Conservation (phyloP, 2,113 vertebrate species). For the Equus przewalskii region DNA sequence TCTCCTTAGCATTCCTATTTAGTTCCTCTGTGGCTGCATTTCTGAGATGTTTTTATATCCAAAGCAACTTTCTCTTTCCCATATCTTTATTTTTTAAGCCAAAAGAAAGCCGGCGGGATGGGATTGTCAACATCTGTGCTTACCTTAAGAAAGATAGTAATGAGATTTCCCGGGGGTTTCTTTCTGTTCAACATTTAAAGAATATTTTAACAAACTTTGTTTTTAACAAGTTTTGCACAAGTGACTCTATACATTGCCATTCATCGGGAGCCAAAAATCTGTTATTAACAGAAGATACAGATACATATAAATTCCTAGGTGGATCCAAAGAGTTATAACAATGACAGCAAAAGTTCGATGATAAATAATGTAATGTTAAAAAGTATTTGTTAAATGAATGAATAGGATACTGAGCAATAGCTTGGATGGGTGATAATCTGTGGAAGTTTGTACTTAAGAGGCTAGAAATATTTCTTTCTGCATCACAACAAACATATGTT, state of each 20-base stretch:
- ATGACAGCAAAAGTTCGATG: background rate
- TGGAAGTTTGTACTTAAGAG: background rate
- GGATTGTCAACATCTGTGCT: background rate
- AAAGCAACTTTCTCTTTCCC: background rate
- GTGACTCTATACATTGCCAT: background rate
- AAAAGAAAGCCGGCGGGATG: background rate
- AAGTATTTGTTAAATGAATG: background rate
- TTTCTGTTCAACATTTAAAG: background rate
- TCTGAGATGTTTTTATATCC: background rate
- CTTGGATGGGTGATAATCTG: background rate
- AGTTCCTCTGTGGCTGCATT: background rate
- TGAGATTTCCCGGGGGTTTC: background rate
- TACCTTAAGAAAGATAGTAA: background rate
- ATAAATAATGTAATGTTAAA: background rate
- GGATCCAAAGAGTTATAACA: background rate
- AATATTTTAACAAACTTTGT: background rate
- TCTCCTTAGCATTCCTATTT: too few relatives aligned
- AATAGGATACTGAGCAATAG: background rate
- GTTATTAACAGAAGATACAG: constrained; percentile 2
- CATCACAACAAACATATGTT: background rate
- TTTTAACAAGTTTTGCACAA: background rate
- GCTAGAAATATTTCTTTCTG: background rate
- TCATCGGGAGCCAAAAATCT: background rate
- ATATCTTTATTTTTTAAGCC: background rate
- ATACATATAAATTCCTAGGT: background rate